Base-by-base conservation (phyloP, 2,888 invertebrate genomes). In the Theretra japonica region DNA sequence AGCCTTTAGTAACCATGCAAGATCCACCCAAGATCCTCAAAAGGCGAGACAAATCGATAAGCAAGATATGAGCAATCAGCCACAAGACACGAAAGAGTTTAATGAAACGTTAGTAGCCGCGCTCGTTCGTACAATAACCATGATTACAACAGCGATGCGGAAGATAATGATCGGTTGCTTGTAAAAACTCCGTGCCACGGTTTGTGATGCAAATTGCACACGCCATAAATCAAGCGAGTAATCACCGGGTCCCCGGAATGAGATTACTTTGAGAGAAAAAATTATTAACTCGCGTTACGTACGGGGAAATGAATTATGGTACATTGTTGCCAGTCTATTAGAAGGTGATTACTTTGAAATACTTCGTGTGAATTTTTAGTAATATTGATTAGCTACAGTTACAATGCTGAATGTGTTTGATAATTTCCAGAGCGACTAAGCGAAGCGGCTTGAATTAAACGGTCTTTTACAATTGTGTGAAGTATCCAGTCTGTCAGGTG, bases 141-240 rank as follows among this genome's bases (percentile, higher is more conserved):
- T 93, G 91, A 94, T 94, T 94, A 94, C 90, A 86, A 82, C 91
- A 90, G 91, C 94, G 93, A 93, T 93, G 92, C 91, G 91, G 89
- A 91, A 90, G 92, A 93, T 94, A 93, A 93, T 93, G 90, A 93
- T 92, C 90, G 88, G 86, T 85, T 89, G 79, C 87, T 86, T 83
- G 93, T 90, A 93, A 93, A 93, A 93, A 94, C 90, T 48, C 91
- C 87, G 91, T 89, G 86, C 88, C 90, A 89, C 90, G 88, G 86
- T 86, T 86, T 88, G 85, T 86, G 92, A 93, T 93, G 93, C 90
- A 93, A 94, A 94, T 94, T 93, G 93, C 92, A 90, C 86, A 86
- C 84, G 91, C 91, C 88, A 93, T 94, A 94, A 93, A 94, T 94
- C 94, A 94, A 91, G 86, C 84, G 88, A 87, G 89, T 94, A 94